Conservation (phyloP, 1,140 invertebrate genomes). For the Ridgeia piscesae region DNA sequence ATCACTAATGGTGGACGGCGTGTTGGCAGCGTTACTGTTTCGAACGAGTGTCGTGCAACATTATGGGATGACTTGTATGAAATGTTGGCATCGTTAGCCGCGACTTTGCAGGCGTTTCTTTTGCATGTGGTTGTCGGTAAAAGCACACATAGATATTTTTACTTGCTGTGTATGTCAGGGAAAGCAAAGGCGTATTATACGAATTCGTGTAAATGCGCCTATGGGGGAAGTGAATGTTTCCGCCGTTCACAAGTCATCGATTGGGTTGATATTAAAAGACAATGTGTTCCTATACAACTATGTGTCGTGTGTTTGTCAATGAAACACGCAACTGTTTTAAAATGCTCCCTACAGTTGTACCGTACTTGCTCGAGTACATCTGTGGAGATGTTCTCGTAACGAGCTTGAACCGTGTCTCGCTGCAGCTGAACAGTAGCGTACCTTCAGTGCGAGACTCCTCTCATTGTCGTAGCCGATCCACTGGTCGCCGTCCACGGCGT, state of each 20-base stretch:
- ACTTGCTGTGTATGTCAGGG: too few relatives aligned
- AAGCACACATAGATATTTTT: too few relatives aligned
- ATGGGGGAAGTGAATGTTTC: too few relatives aligned
- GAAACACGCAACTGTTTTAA: neutral
- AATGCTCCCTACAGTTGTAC: neutral
- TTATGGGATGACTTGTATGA: neutral
- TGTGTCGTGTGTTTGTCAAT: neutral
- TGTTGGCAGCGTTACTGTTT: too few relatives aligned
- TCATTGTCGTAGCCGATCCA: constrained; percentile 90
- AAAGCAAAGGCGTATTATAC: too few relatives aligned
- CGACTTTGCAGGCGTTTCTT: too few relatives aligned
- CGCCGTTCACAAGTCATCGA: too few relatives aligned
- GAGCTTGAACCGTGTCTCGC: neutral
- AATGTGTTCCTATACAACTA: too few relatives aligned
- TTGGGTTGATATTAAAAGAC: too few relatives aligned
- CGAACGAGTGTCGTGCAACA: neutral
- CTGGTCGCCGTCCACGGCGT: constrained; percentile 75
- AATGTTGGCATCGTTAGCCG: too few relatives aligned
- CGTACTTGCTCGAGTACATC: neutral
- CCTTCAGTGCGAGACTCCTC: constrained; percentile 74
- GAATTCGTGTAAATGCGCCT: too few relatives aligned
- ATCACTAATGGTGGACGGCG: neutral
- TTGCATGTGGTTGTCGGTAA: too few relatives aligned
- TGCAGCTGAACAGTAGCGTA: constrained; percentile 38
- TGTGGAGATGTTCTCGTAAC: neutral